Base-by-base conservation (phyloP, 2,888 invertebrate genomes). In the Venusia cambrica region DNA sequence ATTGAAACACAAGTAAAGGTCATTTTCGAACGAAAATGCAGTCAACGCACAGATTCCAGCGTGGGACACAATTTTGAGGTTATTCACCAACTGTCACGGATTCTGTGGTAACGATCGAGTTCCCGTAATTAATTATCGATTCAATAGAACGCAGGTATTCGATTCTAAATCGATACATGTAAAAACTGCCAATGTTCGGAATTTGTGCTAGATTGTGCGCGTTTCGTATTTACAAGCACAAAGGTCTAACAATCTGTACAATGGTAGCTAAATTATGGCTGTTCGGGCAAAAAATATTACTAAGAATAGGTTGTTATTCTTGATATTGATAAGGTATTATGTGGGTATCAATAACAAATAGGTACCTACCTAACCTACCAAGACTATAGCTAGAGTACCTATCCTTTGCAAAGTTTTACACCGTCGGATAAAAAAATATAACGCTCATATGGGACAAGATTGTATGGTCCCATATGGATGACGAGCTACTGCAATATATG, bases 41-140 rank as follows among this genome's bases (percentile, higher is more conserved):
- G n/a, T 22, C 18, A 8, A 40, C 15, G 21, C 17, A 13, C 13
- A 29, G 17, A n/a, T 3, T 31, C 35, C 21, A 35, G 71, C 77
- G 80, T 80, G 78, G 75, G 79, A 79, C 73, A 71, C 48, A 54
- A 61, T 68, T 65, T 73, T 74, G 67, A 77, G 76, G 76, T 73
- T 76, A 72, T 4, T 2, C 2, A 12, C 5, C 9, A 9, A 21
- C 38, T 29, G 8, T 22, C 24, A 20, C 28, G 24, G 28, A 25
- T 20, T 33, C 29, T 25, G 24, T 38, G 20, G 32, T 13, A 17
- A 20, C 62, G 70, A 67, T 69, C 65, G 68, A 67, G 56, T 71
- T 70, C 67, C 63, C 55, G 67, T 58, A 54, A 68, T 72, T 71
- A 65, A 68, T 70, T 67, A 71, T 60, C 61, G 62, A 74, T 68